These are phyloP conservation scores for Drosophila macrospina DNA, from an alignment of 2,888 invertebrate genomes.

Conservation along the genomic window DNA sequence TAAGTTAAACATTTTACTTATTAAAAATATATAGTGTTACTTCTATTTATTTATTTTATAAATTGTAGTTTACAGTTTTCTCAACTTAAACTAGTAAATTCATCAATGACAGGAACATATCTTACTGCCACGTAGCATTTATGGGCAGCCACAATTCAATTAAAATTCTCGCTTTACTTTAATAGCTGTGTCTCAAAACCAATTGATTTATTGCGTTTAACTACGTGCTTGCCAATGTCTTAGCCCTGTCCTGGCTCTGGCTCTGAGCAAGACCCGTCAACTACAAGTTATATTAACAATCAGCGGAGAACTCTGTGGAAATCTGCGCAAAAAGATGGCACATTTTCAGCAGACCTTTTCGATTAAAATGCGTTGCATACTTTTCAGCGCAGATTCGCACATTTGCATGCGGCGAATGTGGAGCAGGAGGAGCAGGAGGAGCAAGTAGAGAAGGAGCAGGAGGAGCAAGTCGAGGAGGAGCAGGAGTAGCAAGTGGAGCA, in stretches of 20 bases:
- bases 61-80: too few relatives aligned
- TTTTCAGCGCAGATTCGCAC: slow-evolving; percentile 68
- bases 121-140: not conserved
- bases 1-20: too few relatives aligned
- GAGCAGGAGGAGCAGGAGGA: not conserved
- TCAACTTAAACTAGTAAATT: too few relatives aligned
- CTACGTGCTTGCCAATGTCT: not conserved
- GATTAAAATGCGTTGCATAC: slow-evolving; percentile 80
- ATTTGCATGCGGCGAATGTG: slow-evolving; percentile 38
- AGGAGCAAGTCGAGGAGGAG: not conserved
- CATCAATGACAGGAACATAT: not conserved
- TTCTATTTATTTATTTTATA: too few relatives aligned
- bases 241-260: too few relatives aligned
- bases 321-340: slow-evolving; percentile 44
- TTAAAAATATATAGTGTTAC: too few relatives aligned
- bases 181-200: not conserved
- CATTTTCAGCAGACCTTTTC: slow-evolving; percentile 72
- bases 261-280: not conserved
- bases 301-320: slow-evolving; percentile 1
- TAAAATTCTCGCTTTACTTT: not conserved
- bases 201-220: not conserved
- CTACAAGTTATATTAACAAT: slow-evolving; percentile 4
- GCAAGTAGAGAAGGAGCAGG: not conserved
- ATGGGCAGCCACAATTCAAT: not conserved
- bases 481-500: slow-evolving; percentile 22